Conservation (phyloP, 1,140 invertebrate species). For the Acromyrmex heyeri region DNA sequence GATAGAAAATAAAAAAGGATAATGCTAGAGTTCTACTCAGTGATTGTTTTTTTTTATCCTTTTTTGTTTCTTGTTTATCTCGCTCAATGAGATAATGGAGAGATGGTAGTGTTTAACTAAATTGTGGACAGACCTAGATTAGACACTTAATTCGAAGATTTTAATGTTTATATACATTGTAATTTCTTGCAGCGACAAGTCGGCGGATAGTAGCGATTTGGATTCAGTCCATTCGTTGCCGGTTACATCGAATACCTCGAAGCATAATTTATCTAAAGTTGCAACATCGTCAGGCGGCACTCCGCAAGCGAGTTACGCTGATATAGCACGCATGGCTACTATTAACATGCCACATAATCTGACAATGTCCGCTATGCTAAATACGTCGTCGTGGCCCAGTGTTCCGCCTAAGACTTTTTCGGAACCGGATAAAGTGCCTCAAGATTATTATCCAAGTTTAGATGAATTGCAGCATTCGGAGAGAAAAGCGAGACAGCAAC, state of each 20-base stretch:
- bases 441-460: constrained; percentile 85
- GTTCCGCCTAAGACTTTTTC: constrained; percentile 79
- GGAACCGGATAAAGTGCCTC: constrained; percentile 79
- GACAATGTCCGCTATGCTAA: constrained; percentile 80
- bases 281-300: constrained; percentile 85
- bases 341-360: constrained; percentile 82
- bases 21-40: no score
- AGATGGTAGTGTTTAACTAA: no score
- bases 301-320: constrained; percentile 91
- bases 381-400: constrained; percentile 79
- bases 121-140: no score
- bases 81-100: no score
- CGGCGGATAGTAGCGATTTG: constrained; percentile 91
- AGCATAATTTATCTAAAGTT: constrained; percentile 82
- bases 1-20: no score
- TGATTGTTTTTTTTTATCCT: no score
- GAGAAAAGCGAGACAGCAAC: constrained; percentile 78
- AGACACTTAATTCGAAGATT: background rate
- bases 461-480: constrained; percentile 84
- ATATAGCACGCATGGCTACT: constrained; percentile 89
- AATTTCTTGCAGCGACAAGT: constrained; percentile 88
- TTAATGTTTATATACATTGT: constrained; percentile 12
- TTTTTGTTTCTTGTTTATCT: no score
- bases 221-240: constrained; percentile 92
- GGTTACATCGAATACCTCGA: constrained; percentile 87